These are phyloP conservation scores for Falco novaeseelandiae DNA, from an alignment of 2,797 vertebrate species.

Conservation along the genomic window DNA sequence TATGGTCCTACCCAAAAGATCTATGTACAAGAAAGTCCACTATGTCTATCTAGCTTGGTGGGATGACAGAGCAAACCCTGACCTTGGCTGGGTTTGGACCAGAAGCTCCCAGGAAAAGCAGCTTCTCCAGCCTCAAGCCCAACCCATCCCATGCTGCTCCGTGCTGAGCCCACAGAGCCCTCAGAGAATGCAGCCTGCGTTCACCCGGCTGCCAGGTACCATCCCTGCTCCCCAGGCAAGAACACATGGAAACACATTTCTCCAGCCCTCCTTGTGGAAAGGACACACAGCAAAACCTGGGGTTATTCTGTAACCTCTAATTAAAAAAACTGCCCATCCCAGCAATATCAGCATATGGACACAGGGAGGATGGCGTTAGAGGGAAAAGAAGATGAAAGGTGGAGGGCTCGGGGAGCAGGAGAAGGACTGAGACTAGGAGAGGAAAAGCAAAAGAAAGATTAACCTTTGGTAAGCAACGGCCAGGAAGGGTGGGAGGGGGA, in stretches of 20 bases:
- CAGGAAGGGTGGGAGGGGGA: not conserved
- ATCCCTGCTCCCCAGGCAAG: not conserved
- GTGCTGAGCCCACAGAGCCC: not conserved
- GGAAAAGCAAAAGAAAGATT: not conserved
- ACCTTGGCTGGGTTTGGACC: not conserved
- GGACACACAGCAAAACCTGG: not conserved
- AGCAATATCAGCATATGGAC: not conserved
- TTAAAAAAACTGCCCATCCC: not conserved
- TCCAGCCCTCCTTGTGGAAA: not conserved
- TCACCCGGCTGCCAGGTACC: not conserved
- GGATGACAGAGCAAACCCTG: not conserved
- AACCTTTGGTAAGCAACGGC: rapidly evolving
- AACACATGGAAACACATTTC: not conserved
- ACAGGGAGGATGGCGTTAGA: not conserved
- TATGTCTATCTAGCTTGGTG: not conserved
- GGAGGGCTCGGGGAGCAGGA: not conserved
- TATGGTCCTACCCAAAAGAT: not conserved
- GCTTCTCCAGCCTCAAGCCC: not conserved
- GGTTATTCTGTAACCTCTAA: not conserved
- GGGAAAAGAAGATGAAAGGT: not conserved
- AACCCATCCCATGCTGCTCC: not conserved
- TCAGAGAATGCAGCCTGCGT: not conserved
- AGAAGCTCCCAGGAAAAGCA: not conserved
- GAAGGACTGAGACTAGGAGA: not conserved
- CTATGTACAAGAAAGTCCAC: not conserved